These are phyloP conservation scores for Maconellicoccus hirsutus DNA, from an alignment of 1,140 invertebrate species.

Conservation along the genomic window DNA sequence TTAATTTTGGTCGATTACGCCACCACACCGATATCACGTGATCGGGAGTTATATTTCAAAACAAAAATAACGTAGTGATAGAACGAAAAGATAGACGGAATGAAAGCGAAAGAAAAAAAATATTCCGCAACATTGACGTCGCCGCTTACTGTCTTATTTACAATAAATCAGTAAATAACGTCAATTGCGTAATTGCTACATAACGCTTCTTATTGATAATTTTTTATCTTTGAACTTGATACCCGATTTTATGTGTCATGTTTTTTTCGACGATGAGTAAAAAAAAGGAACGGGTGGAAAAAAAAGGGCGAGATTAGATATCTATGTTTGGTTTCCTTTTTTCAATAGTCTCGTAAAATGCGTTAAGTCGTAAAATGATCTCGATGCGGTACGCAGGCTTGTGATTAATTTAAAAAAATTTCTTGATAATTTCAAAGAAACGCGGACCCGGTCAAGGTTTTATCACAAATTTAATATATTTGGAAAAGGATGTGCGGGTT, in stretches of 20 bases:
- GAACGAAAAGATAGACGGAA: too few relatives aligned
- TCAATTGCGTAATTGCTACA: neutral
- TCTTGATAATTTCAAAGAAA: too few relatives aligned
- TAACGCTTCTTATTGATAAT: neutral
- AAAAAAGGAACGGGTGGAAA: too few relatives aligned
- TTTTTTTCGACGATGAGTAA: neutral
- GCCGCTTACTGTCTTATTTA: neutral
- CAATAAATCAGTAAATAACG: constrained; percentile 5
- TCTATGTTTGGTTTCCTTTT: too few relatives aligned
- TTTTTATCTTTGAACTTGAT: constrained; percentile 9
- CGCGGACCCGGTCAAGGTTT: too few relatives aligned
- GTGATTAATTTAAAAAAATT: too few relatives aligned
- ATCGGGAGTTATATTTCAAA: neutral
- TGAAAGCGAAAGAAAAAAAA: neutral
- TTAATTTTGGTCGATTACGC: constrained; percentile 2
- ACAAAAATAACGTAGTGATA: neutral
- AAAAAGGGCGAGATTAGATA: too few relatives aligned
- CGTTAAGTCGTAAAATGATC: too few relatives aligned
- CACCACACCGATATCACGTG: neutral
- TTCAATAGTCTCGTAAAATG: too few relatives aligned
- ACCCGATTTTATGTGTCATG: neutral
- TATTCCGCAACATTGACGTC: neutral
- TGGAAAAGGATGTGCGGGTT: too few relatives aligned
- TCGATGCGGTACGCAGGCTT: too few relatives aligned
- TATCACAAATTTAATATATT: too few relatives aligned